These are phyloP conservation scores for Leucoma salicis DNA, from an alignment of 2,888 invertebrate species.

Conservation along the genomic window DNA sequence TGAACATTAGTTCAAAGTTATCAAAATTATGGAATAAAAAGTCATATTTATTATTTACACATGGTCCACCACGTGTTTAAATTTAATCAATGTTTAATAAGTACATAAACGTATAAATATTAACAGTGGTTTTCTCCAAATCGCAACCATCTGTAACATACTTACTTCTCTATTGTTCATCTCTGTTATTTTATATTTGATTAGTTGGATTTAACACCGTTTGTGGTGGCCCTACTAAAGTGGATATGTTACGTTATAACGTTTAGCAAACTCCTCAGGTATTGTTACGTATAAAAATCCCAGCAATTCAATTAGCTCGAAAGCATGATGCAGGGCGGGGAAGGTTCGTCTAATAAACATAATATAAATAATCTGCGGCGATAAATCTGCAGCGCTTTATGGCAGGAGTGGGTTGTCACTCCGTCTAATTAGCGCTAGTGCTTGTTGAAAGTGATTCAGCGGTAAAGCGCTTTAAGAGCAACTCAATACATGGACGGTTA, in stretches of 20 bases:
- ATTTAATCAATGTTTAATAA: too few relatives aligned
- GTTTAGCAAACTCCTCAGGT: conserved; percentile 59
- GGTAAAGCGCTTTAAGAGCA: conserved; percentile 41
- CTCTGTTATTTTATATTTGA: too few relatives aligned
- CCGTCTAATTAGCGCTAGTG: conserved; percentile 79
- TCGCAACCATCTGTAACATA: too few relatives aligned
- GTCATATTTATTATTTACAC: too few relatives aligned
- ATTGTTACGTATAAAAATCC: conserved; percentile 72
- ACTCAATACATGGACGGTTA: too few relatives aligned
- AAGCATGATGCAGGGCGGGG: conserved; percentile 62
- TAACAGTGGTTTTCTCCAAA: too few relatives aligned
- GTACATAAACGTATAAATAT: too few relatives aligned
- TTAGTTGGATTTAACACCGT: too few relatives aligned
- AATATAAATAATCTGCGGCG: conserved; percentile 81
- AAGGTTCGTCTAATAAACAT: conserved; percentile 79
- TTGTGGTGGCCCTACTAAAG: conserved; percentile 8
- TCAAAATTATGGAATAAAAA: too few relatives aligned
- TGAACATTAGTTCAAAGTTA: too few relatives aligned
- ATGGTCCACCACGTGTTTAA: too few relatives aligned
- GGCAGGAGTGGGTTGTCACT: conserved; percentile 82
- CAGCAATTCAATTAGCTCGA: conserved; percentile 78
- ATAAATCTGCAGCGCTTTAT: conserved; percentile 81
- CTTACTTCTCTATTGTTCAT: too few relatives aligned
- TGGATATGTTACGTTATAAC: conserved; percentile 25
- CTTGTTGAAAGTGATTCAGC: conserved; percentile 46